Conservation (phyloP, 1,140 invertebrate genomes). For the Nymphalis io region DNA sequence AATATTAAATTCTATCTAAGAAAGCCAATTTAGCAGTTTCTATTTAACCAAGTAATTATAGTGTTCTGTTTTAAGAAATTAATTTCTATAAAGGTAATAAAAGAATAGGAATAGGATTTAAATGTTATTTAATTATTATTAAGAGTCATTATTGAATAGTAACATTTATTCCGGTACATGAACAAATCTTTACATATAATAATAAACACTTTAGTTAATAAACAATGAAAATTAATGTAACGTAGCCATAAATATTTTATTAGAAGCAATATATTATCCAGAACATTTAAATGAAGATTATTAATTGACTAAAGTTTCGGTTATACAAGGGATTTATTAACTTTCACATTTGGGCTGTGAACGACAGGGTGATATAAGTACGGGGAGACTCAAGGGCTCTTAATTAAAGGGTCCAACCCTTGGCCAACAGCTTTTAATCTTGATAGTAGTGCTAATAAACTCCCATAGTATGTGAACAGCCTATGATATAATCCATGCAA, state of each 20-base stretch:
- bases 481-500: slow-evolving; percentile 19
- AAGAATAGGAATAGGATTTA: no score
- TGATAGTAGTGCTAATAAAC: slow-evolving; percentile 55
- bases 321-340: slow-evolving; percentile 29
- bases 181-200: no score
- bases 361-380: slow-evolving; percentile 50
- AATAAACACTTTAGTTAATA: no score
- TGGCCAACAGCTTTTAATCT: slow-evolving; percentile 55
- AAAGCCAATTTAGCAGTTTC: no score
- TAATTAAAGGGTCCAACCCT: slow-evolving; percentile 54
- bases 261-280: neutral
- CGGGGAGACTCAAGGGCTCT: slow-evolving; percentile 51
- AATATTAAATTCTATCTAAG: no score
- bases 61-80: no score
- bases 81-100: no score
- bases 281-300: slow-evolving; percentile 20
- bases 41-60: no score
- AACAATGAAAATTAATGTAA: neutral
- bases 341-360: slow-evolving; percentile 35
- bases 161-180: no score
- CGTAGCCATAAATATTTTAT: neutral
- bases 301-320: slow-evolving; percentile 24
- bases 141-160: no score
- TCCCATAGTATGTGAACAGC: slow-evolving; percentile 41
- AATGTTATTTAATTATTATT: no score